Base-by-base conservation (phyloP, 2,113 vertebrate genomes). In the Harpagus bidentatus region DNA sequence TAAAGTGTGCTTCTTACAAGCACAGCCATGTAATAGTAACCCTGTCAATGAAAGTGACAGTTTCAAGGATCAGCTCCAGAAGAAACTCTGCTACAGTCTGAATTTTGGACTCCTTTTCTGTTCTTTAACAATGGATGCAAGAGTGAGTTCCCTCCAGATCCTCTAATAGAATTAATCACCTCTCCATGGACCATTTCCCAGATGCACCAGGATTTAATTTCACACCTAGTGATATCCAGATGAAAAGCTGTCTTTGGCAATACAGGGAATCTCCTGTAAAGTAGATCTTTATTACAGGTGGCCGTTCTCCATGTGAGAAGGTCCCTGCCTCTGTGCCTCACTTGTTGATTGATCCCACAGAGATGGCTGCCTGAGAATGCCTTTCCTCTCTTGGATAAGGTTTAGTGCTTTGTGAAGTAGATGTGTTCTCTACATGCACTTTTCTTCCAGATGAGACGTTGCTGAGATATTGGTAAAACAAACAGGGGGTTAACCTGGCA, bases 131-230 rank as follows among this genome's bases (percentile, higher is more conserved):
- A 62, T 81, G 28, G 77, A 95, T 87, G 48, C 40, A 72, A 45
- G 82, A 61, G n/a, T 1, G 29, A 79, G 77, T 72, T 93, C 36
- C 62, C 74, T 69, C 25, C 78, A 87, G 69, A 45, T 85, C 53
- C 62, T 91, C 36, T 82, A 72, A 89, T 69, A 91, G 86, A 87
- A 95, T 90, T 85, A 95, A 82, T 85, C 74, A 55, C 45, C 81
- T 88, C 94, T 94, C 89, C 66, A 22, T 73, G 81, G 94, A 47
- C 78, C 58, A n/a, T 85, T 93, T 95, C 89, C 89, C 77, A 91
- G 43, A 89, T 70, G 94, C 11, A 16, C 45, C 78, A 63, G 86
- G 78, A 83, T 96, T 97, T 96, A 91, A 95, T 96, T 94, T 96
- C 89, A 56, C 58, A 87, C 67, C 0, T 1, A 82, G 66, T 38